A percentile compares a stretch with the other conserved stretches of the same genome.
phyloP scores from a whole-genome alignment of 2,888 invertebrate genomes.

The Balanococcus diminutus region DNA sequence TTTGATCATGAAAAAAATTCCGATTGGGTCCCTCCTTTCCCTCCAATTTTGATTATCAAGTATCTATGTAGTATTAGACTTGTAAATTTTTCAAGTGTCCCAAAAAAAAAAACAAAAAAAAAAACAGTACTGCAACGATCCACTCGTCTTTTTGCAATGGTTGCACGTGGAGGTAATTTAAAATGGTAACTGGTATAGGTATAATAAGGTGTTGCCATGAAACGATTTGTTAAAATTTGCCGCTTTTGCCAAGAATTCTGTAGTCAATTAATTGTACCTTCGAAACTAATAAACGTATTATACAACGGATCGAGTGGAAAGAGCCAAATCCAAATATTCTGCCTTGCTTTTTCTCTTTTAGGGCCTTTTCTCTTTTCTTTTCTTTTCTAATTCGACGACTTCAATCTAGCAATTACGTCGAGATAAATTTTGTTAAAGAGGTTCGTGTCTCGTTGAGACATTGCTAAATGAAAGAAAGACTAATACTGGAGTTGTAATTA shows the following conservation, averaged over 20 bases:
- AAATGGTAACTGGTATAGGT: not conserved
- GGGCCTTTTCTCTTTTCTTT: not conserved
- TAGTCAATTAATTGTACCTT: not conserved
- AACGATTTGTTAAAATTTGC: not conserved
- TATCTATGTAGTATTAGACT: too few relatives aligned
- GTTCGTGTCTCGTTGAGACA: not conserved
- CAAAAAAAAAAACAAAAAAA: too few relatives aligned
- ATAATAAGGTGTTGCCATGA: not conserved
- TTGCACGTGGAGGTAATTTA: not conserved
- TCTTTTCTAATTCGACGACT: not conserved
- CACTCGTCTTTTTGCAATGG: not conserved
- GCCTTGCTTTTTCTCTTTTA: not conserved
- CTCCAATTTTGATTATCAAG: too few relatives aligned
- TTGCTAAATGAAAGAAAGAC: not conserved
- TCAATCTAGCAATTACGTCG: not conserved
- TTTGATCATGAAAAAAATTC: too few relatives aligned
- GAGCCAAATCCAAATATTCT: not conserved
- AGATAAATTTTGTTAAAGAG: not conserved
- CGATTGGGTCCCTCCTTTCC: too few relatives aligned
- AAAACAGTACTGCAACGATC: too few relatives aligned
- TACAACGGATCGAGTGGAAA: not conserved
- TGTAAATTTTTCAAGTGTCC: too few relatives aligned
- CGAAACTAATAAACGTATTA: not conserved
- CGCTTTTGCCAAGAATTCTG: not conserved
- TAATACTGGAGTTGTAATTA: not conserved